A percentile compares a stretch with the other conserved stretches of the same genome.
Evolutionary conservation across 2,888 invertebrate species (phyloP).

Genomic region (Temnothorax unifasciatus): DNA sequence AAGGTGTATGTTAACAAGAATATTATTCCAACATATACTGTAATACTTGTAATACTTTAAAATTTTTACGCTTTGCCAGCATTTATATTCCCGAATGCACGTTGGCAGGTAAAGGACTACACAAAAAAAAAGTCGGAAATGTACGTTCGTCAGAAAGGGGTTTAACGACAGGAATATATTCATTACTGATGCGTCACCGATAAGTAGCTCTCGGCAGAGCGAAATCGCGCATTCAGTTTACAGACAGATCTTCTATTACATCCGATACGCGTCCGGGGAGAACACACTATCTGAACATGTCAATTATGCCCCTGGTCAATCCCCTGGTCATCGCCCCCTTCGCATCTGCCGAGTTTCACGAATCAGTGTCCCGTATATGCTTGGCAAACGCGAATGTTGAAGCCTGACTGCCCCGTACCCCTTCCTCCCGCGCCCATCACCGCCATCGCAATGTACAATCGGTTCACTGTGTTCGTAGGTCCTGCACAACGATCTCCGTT

Average conservation of each 20-base stretch:
- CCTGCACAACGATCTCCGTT: constrained; percentile 67
- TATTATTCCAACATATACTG: not conserved
- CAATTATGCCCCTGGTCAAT: constrained; percentile 75
- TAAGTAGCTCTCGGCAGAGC: constrained; percentile 57
- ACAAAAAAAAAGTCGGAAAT: not conserved
- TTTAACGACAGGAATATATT: constrained; percentile 25
- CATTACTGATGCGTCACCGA: constrained; percentile 38
- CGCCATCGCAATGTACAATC: constrained; percentile 70
- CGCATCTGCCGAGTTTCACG: constrained; percentile 75
- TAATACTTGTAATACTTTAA: not conserved
- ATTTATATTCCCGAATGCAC: not conserved
- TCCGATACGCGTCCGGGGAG: constrained; percentile 74
- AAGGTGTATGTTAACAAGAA: not conserved
- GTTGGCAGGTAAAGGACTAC: not conserved
- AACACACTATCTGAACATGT: constrained; percentile 75
- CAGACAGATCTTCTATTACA: constrained; percentile 69
- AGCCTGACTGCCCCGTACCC: constrained; percentile 36
- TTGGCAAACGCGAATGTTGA: constrained; percentile 69
- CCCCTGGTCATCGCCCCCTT: constrained; percentile 68
- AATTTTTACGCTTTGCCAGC: not conserved
- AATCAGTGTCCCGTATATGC: constrained; percentile 63
- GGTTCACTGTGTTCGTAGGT: constrained; percentile 70
- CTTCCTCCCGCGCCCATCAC: constrained; percentile 48
- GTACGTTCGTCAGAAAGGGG: not conserved
- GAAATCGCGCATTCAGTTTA: constrained; percentile 64